Evolutionary conservation across 2,888 invertebrate genomes (phyloP).

Genomic region (Pristionchus entomophagus): DNA sequence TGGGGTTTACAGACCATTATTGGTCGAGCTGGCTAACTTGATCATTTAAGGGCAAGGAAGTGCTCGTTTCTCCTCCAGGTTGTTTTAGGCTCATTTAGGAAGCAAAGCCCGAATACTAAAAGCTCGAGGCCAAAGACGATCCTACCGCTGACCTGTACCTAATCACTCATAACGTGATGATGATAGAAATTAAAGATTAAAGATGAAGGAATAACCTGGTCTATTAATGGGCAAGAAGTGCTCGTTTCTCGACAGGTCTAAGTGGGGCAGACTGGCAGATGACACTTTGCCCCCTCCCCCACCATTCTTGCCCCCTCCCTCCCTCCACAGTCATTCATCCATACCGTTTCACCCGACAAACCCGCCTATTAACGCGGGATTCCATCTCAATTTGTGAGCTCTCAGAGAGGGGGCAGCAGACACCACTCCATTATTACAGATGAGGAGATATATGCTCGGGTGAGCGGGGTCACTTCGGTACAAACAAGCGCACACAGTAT

Average conservation of each 20-base stretch:
- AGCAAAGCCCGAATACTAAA: no score
- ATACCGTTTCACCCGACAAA: slow-evolving; percentile 33
- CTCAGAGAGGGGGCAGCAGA: neutral
- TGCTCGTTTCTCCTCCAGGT: no score
- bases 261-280: neutral
- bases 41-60: neutral
- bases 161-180: neutral
- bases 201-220: no score
- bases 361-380: slow-evolving; percentile 22
- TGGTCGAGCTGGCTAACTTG: neutral
- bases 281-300: neutral
- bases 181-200: neutral
- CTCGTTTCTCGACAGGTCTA: neutral
- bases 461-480: slow-evolving; percentile 26
- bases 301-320: no score
- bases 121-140: no score
- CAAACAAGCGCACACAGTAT: slow-evolving; percentile 4
- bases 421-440: slow-evolving; percentile 35
- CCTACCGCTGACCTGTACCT: no score
- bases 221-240: no score
- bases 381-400: slow-evolving; percentile 19
- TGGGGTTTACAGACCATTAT: neutral
- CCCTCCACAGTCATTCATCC: slow-evolving; percentile 39
- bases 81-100: no score
- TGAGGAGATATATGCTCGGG: neutral